A percentile compares a stretch with the other conserved stretches of the same genome.
Evolutionary conservation across 1,140 invertebrate genomes (phyloP).

Genomic region (Drosophila neocordata): DNA sequence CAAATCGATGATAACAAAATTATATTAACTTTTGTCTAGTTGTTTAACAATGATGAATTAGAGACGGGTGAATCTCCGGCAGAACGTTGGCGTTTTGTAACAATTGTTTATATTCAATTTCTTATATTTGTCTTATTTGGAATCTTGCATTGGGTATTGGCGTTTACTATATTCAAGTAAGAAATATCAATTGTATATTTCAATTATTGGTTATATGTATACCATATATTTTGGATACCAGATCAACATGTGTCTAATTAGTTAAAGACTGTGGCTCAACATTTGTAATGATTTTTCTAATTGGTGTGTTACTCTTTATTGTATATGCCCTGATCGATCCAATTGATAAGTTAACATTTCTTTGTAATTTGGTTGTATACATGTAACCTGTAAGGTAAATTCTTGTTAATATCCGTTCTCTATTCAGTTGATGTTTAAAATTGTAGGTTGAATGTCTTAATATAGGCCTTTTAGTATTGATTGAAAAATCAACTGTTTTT

Average conservation of each 20-base stretch:
- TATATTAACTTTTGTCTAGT: neutral
- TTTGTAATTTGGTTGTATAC: slow-evolving; percentile 22
- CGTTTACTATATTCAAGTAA: slow-evolving; percentile 16
- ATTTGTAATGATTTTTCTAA: slow-evolving; percentile 17
- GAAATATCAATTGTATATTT: too few species aligned
- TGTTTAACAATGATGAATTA: slow-evolving; percentile 43
- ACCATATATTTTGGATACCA: neutral
- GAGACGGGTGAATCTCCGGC: slow-evolving; percentile 6
- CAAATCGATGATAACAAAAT: neutral
- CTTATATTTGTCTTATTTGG: neutral
- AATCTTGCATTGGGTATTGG: slow-evolving; percentile 35
- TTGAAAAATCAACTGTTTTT: neutral
- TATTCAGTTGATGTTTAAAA: neutral
- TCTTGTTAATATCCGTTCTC: neutral
- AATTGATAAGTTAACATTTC: slow-evolving; percentile 2
- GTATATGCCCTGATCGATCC: slow-evolving; percentile 22
- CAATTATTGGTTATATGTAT: too few species aligned
- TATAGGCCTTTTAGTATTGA: slow-evolving; percentile 16
- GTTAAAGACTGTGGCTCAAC: slow-evolving; percentile 4
- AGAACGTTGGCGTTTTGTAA: slow-evolving; percentile 26
- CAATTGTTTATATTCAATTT: slow-evolving; percentile 14
- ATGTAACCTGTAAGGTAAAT: slow-evolving; percentile 36
- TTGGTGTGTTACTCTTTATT: slow-evolving; percentile 25
- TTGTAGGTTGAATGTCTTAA: slow-evolving; percentile 40
- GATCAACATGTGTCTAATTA: neutral